phyloP scores from a whole-genome alignment of 2,797 vertebrate species.

The Centropyge bicolor region DNA sequence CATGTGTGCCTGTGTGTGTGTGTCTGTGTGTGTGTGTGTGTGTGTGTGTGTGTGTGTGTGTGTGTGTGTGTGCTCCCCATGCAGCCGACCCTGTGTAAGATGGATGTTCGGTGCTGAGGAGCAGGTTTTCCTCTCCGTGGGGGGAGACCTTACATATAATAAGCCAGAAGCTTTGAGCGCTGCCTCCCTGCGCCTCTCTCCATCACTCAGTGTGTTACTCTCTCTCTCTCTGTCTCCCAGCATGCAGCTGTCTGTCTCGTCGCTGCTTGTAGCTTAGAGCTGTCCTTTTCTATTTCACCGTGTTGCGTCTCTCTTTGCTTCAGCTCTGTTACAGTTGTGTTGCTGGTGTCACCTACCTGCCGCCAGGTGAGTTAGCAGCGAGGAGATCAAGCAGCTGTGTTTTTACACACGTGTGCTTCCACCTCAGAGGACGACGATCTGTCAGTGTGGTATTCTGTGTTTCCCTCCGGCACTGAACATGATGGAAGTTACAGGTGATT shows the following conservation, averaged over 20 bases:
- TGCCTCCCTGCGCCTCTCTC: constrained; percentile 23
- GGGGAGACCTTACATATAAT: constrained; percentile 64
- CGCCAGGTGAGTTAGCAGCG: not conserved
- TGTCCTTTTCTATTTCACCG: constrained; percentile 13
- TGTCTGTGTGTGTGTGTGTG: constrained; percentile 22
- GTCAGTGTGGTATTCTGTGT: too few relatives aligned
- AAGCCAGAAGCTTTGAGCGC: constrained; percentile 48
- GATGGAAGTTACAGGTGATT: too few relatives aligned
- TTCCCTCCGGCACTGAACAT: too few relatives aligned
- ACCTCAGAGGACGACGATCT: too few relatives aligned
- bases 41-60: constrained; percentile 6
- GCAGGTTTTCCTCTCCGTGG: constrained; percentile 53
- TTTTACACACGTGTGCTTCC: too few relatives aligned
- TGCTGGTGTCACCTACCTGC: not conserved
- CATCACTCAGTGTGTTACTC: constrained; percentile 44
- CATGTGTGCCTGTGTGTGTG: not conserved
- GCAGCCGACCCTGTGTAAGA: constrained; percentile 41
- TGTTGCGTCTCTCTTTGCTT: not conserved
- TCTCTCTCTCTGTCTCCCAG: constrained; percentile 29
- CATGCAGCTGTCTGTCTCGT: constrained; percentile 41
- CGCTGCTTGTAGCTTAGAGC: not conserved
- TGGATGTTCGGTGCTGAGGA: constrained; percentile 63
- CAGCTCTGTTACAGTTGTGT: not conserved
- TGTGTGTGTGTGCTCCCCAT: constrained; percentile 17
- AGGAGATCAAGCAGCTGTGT: not conserved